Percentiles rank a stretch among this genome's conserved stretches.
These are phyloP conservation scores for Physeter macrocephalus DNA, from an alignment of 2,113 vertebrate genomes.

Conservation along the genomic window DNA sequence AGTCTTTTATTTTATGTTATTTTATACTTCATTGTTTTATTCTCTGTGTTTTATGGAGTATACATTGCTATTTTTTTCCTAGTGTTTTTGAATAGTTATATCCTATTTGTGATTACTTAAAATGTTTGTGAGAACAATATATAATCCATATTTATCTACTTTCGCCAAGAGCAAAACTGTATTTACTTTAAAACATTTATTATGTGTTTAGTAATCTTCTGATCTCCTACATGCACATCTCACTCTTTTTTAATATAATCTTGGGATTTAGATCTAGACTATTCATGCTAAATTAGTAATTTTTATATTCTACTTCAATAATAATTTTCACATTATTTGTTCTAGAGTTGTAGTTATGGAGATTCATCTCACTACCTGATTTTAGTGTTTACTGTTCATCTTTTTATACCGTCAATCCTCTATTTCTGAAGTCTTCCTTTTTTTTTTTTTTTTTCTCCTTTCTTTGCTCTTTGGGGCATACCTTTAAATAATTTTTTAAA, in stretches of 20 bases:
- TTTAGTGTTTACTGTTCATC: neutral
- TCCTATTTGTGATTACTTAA: neutral
- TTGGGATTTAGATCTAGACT: neutral
- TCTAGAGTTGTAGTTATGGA: neutral
- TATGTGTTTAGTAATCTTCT: neutral
- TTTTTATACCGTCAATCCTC: neutral
- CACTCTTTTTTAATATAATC: neutral
- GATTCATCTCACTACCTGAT: neutral
- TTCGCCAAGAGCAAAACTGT: neutral
- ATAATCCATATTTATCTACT: neutral
- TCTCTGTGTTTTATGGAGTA: neutral
- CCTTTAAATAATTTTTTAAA: neutral
- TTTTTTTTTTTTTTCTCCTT: neutral
- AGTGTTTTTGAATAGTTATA: neutral
- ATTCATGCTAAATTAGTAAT: neutral
- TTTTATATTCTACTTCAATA: neutral
- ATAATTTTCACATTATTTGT: neutral
- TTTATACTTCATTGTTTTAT: constrained; percentile 20
- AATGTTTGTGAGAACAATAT: neutral
- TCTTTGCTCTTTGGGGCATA: neutral
- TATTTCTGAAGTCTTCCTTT: neutral
- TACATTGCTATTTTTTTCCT: neutral
- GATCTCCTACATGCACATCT: neutral
- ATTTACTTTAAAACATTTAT: neutral
- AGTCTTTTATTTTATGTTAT: neutral